Conservation (phyloP, 2,113 vertebrate species). For the Chionis minor region DNA sequence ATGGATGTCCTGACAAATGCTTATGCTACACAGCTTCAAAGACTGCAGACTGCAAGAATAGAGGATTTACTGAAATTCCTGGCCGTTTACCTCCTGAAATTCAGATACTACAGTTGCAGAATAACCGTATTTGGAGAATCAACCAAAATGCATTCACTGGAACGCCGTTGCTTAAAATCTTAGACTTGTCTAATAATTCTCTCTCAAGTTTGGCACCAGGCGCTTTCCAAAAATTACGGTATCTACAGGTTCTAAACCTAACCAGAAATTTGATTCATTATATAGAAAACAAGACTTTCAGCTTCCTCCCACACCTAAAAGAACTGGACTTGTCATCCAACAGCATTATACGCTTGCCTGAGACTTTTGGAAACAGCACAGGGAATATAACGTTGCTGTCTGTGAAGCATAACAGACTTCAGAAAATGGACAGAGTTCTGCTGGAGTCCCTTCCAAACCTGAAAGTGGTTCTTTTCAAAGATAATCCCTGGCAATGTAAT, state of each 20-base stretch:
- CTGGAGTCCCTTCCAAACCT: conserved; percentile 86
- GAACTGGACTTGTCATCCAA: conserved; percentile 92
- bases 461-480: conserved; percentile 82
- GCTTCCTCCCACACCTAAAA: conserved; percentile 82
- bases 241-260: conserved; percentile 85
- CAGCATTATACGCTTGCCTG: conserved; percentile 82
- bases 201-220: conserved; percentile 83
- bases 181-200: conserved; percentile 93
- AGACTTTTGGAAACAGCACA: conserved; percentile 81
- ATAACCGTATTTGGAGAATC: conserved; percentile 88
- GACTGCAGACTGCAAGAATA: conserved; percentile 87
- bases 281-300: conserved; percentile 86
- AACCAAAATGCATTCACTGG: conserved; percentile 83
- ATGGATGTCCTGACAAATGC: conserved; percentile 86
- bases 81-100: conserved; percentile 81
- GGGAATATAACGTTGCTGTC: conserved; percentile 87
- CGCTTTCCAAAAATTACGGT: conserved; percentile 82
- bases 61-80: conserved; percentile 87
- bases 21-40: conserved; percentile 80
- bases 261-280: conserved; percentile 87
- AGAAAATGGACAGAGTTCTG: conserved; percentile 82
- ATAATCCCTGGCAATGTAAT: conserved; percentile 94
- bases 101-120: conserved; percentile 85
- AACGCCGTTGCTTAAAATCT: conserved; percentile 79
- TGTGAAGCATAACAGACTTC: conserved; percentile 86